Evolutionary conservation across 2,888 invertebrate species (phyloP), one percentile per base, ranked within the genome.

Genomic region (Torymus auratus): DNA sequence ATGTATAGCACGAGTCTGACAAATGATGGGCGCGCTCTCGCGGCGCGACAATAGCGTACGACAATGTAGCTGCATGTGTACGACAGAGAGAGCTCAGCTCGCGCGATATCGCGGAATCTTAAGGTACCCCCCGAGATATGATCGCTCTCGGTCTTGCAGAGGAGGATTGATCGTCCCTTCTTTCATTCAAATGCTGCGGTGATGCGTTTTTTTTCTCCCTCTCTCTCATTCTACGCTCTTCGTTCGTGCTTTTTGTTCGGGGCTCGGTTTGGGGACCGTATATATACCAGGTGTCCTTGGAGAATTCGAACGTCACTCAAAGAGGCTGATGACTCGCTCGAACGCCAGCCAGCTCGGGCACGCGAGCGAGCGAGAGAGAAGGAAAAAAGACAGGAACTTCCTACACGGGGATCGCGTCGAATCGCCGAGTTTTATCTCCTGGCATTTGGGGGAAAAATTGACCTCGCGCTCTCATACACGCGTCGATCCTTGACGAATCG

Each of bases 141-240:
- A 87, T 87, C 87, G 85, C 86, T 86, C 83, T 84, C 60, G 60
- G n/a, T n/a, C 41, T 56, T 23, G 41, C 72, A 65, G 78, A 83
- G 85, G 85, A 86, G 85, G 85, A 86, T 87, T 85, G 86, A 86
- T 87, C 85, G 86, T 84, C 84, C 80, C 82, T 82, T 84, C 68
- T 73, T 84, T 85, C 84, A 87, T 87, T 86, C 86, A 85, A 86
- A 69, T 71, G 64, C 78, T 74, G 79, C 69, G 68, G 79, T 56
- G 60, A 23, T 62, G 76, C 76, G 61, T 67, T 68, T 80, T 75
- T 72, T 68, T 28, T 72, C 65, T 55, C 53, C 50, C 12, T 58
- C 41, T 58, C 62, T 56, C 80, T 78, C 82, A 61, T 82, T 80
- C 64, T 79, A 60, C 69, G 28, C 41, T 68, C 78, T 78, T 69